A percentile compares a stretch with the other conserved stretches of the same genome.
Conservation (phyloP, 2,888 invertebrate genomes). For the Lithophane socia region DNA sequence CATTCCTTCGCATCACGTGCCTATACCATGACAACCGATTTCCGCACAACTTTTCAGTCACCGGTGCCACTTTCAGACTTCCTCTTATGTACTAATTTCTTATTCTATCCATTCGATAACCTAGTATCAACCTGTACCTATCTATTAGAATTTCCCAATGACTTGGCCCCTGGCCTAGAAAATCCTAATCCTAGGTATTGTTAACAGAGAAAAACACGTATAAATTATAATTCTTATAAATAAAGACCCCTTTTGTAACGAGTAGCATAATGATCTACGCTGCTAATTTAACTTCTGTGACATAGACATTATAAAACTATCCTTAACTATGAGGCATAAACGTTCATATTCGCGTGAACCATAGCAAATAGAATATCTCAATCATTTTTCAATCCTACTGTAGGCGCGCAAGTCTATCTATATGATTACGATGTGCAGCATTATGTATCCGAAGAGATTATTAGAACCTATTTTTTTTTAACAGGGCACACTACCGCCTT, state of each 20-base stretch:
- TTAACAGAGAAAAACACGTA: constrained; percentile 8
- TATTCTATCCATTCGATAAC: too few species aligned
- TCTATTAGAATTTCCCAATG: not conserved
- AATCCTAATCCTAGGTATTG: not conserved
- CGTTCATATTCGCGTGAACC: constrained; percentile 22
- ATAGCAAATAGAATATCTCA: not conserved
- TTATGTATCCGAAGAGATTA: not conserved
- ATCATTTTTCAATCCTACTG: constrained; percentile 18
- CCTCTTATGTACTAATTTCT: too few species aligned
- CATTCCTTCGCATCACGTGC: too few species aligned
- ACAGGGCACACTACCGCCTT: not conserved
- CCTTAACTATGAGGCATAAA: not conserved
- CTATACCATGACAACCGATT: too few species aligned
- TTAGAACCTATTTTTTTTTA: not conserved
- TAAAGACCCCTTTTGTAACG: constrained; percentile 8
- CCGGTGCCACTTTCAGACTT: too few species aligned
- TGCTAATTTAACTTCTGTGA: not conserved
- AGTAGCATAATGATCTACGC: constrained; percentile 25
- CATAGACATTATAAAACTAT: constrained; percentile 7
- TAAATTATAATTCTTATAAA: constrained; percentile 23
- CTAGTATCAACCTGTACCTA: too few species aligned
- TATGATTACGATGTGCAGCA: constrained; percentile 7
- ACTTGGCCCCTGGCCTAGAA: too few species aligned
- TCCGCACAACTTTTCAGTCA: too few species aligned
- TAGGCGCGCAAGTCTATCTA: constrained; percentile 13